Conservation (phyloP, 2,113 vertebrate genomes). For the Sitta europaea region DNA sequence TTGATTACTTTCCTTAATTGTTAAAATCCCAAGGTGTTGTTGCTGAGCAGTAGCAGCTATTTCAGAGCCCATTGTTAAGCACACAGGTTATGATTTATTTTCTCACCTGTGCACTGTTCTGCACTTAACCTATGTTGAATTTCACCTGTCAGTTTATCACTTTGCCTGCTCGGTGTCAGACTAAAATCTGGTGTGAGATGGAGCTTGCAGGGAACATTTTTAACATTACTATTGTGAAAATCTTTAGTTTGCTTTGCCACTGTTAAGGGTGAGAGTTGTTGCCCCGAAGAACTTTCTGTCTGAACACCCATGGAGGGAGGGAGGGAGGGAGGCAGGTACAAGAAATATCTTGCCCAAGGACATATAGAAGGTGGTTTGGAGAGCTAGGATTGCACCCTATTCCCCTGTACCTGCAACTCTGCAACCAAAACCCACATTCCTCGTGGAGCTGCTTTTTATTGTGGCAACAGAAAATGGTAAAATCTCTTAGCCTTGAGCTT, state of each 20-base stretch:
- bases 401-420: background rate
- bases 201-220: background rate
- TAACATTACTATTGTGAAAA: background rate
- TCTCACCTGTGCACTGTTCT: background rate
- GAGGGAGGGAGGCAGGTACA: background rate
- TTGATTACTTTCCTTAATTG: background rate
- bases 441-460: background rate
- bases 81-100: background rate
- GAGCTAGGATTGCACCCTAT: background rate
- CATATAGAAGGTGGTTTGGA: background rate
- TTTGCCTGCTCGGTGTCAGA: background rate
- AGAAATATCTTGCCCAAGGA: background rate
- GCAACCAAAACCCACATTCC: background rate
- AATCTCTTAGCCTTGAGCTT: background rate
- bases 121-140: background rate
- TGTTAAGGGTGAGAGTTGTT: background rate
- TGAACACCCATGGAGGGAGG: background rate
- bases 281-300: background rate
- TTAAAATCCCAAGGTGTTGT: background rate
- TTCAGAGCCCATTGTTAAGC: background rate
- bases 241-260: background rate
- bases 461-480: background rate
- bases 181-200: background rate
- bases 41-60: background rate
- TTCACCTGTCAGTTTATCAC: background rate